phyloP scores from a whole-genome alignment of 2,888 invertebrate species.

The Heliconius erato region DNA sequence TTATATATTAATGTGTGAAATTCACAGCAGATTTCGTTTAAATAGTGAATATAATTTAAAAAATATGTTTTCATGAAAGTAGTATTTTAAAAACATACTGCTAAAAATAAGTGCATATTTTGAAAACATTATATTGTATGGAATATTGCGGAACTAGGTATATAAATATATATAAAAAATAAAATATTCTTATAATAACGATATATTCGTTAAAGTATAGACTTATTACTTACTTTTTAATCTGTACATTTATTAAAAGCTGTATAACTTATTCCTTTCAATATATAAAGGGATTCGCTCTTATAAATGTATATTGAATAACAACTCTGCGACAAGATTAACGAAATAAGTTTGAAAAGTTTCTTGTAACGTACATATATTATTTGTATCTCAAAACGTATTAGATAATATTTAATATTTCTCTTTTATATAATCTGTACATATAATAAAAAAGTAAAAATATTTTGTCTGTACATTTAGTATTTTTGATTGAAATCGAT shows the following conservation, averaged over 20 bases:
- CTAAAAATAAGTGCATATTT: too few species aligned
- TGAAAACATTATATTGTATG: too few species aligned
- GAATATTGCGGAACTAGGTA: too few species aligned
- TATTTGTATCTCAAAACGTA: not conserved
- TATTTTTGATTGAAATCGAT: too few species aligned
- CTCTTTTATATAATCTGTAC: not conserved
- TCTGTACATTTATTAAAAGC: conserved; percentile 9
- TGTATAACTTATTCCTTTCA: not conserved
- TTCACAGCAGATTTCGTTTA: not conserved
- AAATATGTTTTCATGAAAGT: too few species aligned
- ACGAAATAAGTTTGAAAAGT: conserved; percentile 14
- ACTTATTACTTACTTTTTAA: not conserved
- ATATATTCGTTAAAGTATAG: not conserved
- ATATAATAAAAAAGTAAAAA: too few species aligned
- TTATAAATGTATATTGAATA: conserved; percentile 13
- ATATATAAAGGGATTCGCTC: conserved; percentile 15
- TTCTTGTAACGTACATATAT: not conserved
- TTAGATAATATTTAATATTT: not conserved
- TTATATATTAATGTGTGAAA: not conserved
- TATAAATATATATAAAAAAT: not conserved
- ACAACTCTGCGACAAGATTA: conserved; percentile 26
- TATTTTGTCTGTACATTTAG: too few species aligned
- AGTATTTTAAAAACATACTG: not conserved
- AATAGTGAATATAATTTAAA: not conserved
- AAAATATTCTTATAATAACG: not conserved